Conservation (phyloP, 2,797 vertebrate genomes). For the Loris lydekkerianus region DNA sequence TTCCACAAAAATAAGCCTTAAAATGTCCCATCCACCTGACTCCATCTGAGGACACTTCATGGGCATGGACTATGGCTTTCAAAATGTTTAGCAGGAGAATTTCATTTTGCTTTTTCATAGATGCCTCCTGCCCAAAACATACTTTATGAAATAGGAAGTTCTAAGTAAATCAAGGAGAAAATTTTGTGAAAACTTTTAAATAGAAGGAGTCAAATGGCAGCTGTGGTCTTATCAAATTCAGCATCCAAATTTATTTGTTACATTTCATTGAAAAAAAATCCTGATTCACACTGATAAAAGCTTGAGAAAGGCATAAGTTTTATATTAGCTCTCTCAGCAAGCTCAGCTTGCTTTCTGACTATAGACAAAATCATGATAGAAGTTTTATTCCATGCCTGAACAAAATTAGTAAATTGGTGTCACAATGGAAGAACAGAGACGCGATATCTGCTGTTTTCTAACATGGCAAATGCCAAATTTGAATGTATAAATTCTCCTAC, state of each 20-base stretch:
- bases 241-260: constrained; percentile 47
- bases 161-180: constrained; percentile 44
- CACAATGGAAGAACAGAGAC: not conserved
- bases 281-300: constrained; percentile 40
- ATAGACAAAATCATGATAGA: not conserved
- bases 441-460: not conserved
- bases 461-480: not conserved
- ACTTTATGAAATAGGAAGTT: constrained; percentile 58
- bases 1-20: constrained; percentile 39
- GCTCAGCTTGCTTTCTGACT: constrained; percentile 33
- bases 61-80: not conserved
- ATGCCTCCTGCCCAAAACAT: not conserved
- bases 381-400: not conserved
- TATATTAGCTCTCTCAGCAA: constrained; percentile 47
- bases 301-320: constrained; percentile 9
- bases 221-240: constrained; percentile 44
- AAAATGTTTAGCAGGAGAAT: constrained; percentile 7
- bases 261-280: not conserved
- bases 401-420: not conserved
- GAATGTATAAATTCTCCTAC: not conserved
- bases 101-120: constrained; percentile 53
- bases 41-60: not conserved
- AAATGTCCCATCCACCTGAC: not conserved
- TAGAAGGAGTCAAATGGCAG: constrained; percentile 14
- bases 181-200: constrained; percentile 40